A percentile compares a stretch with the other conserved stretches of the same genome.
Evolutionary conservation across 2,888 invertebrate genomes (phyloP).

Genomic region (Choristoneura rosaceana): DNA sequence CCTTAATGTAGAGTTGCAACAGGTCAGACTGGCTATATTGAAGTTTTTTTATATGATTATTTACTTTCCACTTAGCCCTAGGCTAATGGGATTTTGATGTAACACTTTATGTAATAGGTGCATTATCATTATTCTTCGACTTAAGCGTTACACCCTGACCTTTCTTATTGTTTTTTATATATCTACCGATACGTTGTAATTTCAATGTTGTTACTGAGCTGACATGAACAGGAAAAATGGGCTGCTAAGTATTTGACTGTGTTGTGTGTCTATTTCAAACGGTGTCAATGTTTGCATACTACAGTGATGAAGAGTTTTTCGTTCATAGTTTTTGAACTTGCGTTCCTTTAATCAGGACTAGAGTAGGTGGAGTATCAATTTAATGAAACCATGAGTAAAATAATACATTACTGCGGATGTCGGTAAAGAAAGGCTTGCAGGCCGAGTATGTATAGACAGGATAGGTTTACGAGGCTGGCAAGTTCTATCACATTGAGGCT

Average conservation of each 20-base stretch:
- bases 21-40: slow-evolving; percentile 15
- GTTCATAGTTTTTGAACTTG: not conserved
- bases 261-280: not conserved
- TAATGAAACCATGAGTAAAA: too few relatives aligned
- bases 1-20: slow-evolving; percentile 21
- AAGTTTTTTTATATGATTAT: not conserved
- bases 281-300: not conserved
- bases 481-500: too few relatives aligned
- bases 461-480: too few relatives aligned
- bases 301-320: not conserved
- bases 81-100: slow-evolving; percentile 35
- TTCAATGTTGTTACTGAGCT: not conserved
- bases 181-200: not conserved
- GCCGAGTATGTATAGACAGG: too few relatives aligned
- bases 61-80: slow-evolving; percentile 15
- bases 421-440: too few relatives aligned
- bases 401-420: too few relatives aligned
- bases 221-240: not conserved
- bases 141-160: not conserved
- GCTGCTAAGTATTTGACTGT: not conserved
- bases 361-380: not conserved
- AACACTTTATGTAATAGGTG: slow-evolving; percentile 14
- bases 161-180: slow-evolving; percentile 1
- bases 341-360: not conserved
- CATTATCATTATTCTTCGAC: slow-evolving; percentile 23